A percentile compares a stretch with the other conserved stretches of the same genome.
These are phyloP conservation scores for Gorsachius goisagi DNA, from an alignment of 2,113 vertebrate species.

Conservation along the genomic window DNA sequence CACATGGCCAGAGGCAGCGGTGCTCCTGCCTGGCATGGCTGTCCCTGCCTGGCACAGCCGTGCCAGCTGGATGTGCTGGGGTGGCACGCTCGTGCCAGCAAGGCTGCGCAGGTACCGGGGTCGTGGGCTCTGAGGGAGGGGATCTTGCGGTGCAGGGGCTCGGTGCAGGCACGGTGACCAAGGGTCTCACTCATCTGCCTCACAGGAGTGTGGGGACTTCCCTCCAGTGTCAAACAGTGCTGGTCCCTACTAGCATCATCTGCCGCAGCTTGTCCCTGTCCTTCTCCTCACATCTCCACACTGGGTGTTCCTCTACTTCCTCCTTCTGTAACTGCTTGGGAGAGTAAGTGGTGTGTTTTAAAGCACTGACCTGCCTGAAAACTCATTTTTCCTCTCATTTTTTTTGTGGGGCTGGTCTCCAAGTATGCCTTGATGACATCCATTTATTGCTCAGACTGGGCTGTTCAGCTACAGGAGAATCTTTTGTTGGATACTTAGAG, in stretches of 20 bases:
- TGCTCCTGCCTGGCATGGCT: background rate
- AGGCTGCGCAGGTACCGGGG: accelerated
- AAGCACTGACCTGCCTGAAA: background rate
- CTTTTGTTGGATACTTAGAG: background rate
- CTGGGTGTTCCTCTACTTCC: background rate
- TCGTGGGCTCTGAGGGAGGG: background rate
- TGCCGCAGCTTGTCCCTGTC: background rate
- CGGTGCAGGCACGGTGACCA: accelerated
- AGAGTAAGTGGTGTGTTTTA: background rate
- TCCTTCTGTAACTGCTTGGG: background rate
- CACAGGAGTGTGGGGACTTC: accelerated
- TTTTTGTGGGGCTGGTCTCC: background rate
- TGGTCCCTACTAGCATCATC: background rate
- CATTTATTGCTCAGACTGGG: background rate
- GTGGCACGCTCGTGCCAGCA: background rate
- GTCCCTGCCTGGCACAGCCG: background rate
- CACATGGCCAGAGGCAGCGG: background rate
- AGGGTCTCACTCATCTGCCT: accelerated
- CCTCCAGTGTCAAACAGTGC: accelerated
- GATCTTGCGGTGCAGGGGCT: too few relatives aligned
- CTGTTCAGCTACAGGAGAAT: background rate
- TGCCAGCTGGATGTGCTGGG: background rate
- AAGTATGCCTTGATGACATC: background rate
- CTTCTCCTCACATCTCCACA: accelerated
- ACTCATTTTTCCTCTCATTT: background rate